A percentile compares a stretch with the other conserved stretches of the same genome.
Evolutionary conservation across 2,888 invertebrate species (phyloP).

Genomic region (Synergus gifuensis): DNA sequence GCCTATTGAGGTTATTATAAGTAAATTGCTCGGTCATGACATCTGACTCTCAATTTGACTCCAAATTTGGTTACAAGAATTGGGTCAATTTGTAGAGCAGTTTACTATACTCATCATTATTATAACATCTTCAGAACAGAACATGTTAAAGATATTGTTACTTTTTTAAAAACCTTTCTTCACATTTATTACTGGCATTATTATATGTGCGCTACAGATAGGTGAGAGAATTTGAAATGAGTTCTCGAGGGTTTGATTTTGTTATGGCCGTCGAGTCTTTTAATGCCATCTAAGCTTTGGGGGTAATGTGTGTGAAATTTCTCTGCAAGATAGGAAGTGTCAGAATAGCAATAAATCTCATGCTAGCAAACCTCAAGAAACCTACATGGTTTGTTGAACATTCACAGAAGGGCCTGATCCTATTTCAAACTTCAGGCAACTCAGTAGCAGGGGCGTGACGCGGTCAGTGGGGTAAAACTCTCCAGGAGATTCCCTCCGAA

Average conservation of each 20-base stretch:
- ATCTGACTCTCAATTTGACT: neutral
- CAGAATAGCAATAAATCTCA: neutral
- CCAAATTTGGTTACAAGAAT: neutral
- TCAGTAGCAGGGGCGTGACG: neutral
- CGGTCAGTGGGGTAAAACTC: neutral
- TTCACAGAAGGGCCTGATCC: slow-evolving; percentile 8
- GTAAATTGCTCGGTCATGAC: neutral
- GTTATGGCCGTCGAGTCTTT: neutral
- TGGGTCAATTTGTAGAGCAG: too few relatives aligned
- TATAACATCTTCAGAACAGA: too few relatives aligned
- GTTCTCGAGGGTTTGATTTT: too few relatives aligned
- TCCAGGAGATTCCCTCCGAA: neutral
- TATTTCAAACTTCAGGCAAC: slow-evolving; percentile 10
- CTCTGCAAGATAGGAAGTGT: neutral
- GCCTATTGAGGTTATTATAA: neutral
- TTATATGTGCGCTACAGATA: too few relatives aligned
- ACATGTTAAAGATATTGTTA: too few relatives aligned
- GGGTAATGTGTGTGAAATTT: neutral
- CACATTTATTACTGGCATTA: too few relatives aligned
- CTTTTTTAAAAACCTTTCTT: too few relatives aligned
- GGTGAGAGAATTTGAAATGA: too few relatives aligned
- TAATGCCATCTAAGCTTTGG: neutral
- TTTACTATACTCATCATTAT: too few relatives aligned
- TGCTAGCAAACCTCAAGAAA: neutral
- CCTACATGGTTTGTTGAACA: neutral